Evolutionary conservation across 30 jellyfish, hydroid and myxozoan species (phyloP), one percentile per base, ranked within the genome.

Genomic region (Aurelia aurita): DNA sequence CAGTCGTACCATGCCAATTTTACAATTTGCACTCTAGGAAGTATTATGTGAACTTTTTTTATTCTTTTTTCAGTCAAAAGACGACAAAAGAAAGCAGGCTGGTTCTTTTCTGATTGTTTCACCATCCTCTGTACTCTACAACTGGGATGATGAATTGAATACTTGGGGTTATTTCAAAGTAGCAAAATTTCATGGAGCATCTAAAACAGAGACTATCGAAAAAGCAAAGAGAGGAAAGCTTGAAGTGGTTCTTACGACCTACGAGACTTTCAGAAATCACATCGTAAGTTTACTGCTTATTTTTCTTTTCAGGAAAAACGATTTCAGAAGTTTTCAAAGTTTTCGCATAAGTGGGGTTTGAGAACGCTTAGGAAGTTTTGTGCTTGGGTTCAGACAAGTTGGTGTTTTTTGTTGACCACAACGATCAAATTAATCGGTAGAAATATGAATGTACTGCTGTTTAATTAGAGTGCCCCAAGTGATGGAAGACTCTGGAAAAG

Each of bases 81-180:
- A 34, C 29, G 59, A 72, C 31, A 59, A 62, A 47, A 2, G 13
- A 21, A 32, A 7, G 67, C 67, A 45, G 54, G 62, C 21, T 19
- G 89, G 72, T 13, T 67, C 92, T 28, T 72, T 83, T 77, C 69
- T 90, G 63, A 75, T 90, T 14, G 91, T 90, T 6, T 80, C 96
- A 1, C 97, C 97, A 10, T 70, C 95, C 13, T 90, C 97, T 0
- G 96, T 90, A 13, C 57, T 90, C 43, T 90, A 69, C 89, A 90
- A 90, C 81, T 90, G 97, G 97, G 87, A 69, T 43, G 97, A 90
- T 63, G 97, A 90, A 31, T 55, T 90, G 32, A 60, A 64, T 13
- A 76, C 95, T 1, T 90, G 97, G 97, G 95, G 95, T 18, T 73
- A 90, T 70, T 82, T 90, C 88, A 90, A 58, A 44, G 72, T 55